Evolutionary conservation across 2,888 invertebrate species (phyloP), one percentile per base, ranked within the genome.

Genomic region (Apotomis betuletana): DNA sequence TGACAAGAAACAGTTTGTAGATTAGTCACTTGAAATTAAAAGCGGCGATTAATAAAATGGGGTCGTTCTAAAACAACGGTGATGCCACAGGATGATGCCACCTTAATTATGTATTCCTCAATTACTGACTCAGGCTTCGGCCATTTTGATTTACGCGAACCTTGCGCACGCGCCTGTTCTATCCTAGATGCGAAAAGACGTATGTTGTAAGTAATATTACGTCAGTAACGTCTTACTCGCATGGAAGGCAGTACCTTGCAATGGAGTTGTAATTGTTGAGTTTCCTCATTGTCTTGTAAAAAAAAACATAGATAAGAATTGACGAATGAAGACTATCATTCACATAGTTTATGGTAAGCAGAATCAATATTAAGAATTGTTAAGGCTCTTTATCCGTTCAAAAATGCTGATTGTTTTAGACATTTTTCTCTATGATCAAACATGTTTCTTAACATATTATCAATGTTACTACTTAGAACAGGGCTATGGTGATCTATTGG

Each of bases 71-170:
- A 13, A 61, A 54, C n/a, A 55, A 15, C 51, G 41, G 54, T 64
- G 52, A 55, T 44, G 55, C 13, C 54, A 67, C 41, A 38, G 61
- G 62, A 63, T 69, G 69, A 62, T 69, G 69, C 57, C 69, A 69
- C 57, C 57, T 69, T 62, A 51, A 69, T 69, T 69, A 63, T 57
- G 57, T 69, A 55, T 60, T 68, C 54, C 10, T 69, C 63, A 58
- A 52, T 63, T 58, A 69, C 57, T 63, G 63, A 63, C 57, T 69
- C 63, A 63, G 69, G 27, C 27, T 44, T 5, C 62, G 5, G 38
- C 57, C 63, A 69, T 49, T 69, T 54, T 62, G 69, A 69, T 62
- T 62, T 62, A 49, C 55, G 38, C 55, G n/a, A 51, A n/a, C 8
- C 44, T 41, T 27, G 64, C 44, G 64, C 64, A 55, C 46, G 64